Base-by-base conservation (phyloP, 2,888 invertebrate genomes). In the Pheosia tremula region DNA sequence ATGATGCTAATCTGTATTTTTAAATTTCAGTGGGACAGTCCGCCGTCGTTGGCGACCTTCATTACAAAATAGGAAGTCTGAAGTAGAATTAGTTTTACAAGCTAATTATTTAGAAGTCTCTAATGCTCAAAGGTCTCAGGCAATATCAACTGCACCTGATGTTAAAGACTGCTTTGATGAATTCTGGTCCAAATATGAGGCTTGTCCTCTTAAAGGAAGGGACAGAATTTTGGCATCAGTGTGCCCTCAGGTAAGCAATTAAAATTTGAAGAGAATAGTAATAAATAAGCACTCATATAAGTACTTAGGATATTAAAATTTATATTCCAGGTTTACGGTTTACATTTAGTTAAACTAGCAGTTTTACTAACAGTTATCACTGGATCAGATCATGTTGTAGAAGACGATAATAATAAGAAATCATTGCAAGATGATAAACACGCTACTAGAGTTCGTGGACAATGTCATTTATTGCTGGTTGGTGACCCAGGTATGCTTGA, bases 271-370 rank as follows among this genome's bases (percentile, higher is more conserved):
- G 24, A 24, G 24, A 1, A 24, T 24, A 2, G 24, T 24, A 24
- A 24, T 24, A 24, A 24, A 24, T 24, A 24, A 24, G 24, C 24
- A 24, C 24, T 24, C 24, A 24, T 24, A 24, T 24, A 24, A 24
- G 24, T 24, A 24, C 24, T 24, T 24, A 24, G 24, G 8, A 54
- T 11, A 8, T 6, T 54, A 38, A 24, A 50, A 9, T n/a, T 45
- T 47, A n/a, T n/a, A 47, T 53, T 38, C 47, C 80, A 97, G 96
- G 95, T 98, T 3, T 98, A 97, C 86, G 98, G 98, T n/a, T 94
- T 98, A 78, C 97, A 97, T 85, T 91, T 97, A 60, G 97, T 98
- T 0, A 98, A 98, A 91, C 88, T 98, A 63, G 97, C 98, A n/a
- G 90, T 98, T 10, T 95, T 97, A 37, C 90, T 98, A 37, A 95